These are phyloP conservation scores for Chelon labrosus DNA, from an alignment of 2,797 vertebrate genomes.

Conservation along the genomic window DNA sequence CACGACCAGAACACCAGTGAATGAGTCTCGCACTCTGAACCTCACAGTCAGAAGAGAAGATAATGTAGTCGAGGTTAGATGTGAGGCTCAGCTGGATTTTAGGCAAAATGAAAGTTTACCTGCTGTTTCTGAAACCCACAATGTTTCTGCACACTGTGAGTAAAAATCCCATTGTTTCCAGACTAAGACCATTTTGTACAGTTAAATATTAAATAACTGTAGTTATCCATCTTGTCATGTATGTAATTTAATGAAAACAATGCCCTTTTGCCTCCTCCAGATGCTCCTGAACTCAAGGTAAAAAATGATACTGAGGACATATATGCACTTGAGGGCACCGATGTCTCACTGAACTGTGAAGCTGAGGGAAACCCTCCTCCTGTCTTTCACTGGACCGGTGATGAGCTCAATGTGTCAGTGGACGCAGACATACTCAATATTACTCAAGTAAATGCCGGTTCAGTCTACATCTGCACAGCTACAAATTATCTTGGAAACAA, in stretches of 20 bases:
- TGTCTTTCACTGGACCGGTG: slow-evolving; percentile 22
- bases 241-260: neutral
- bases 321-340: rapidly evolving
- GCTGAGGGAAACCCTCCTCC: slow-evolving; percentile 48
- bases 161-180: slow-evolving; percentile 12
- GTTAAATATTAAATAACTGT: no score
- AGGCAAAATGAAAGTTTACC: slow-evolving; percentile 6
- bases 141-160: slow-evolving; percentile 53
- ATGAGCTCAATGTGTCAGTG: neutral
- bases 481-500: slow-evolving; percentile 16
- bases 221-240: no score
- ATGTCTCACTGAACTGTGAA: slow-evolving; percentile 45
- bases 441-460: rapidly evolving
- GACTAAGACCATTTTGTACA: no score
- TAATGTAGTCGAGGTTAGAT: slow-evolving; percentile 30
- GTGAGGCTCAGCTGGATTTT: slow-evolving; percentile 67
- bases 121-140: rapidly evolving
- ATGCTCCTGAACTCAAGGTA: slow-evolving; percentile 41
- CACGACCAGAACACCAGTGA: slow-evolving; percentile 1
- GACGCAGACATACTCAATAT: slow-evolving; percentile 2
- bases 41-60: slow-evolving; percentile 33
- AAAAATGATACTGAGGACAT: rapidly evolving
- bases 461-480: slow-evolving; percentile 48
- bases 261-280: slow-evolving; percentile 27
- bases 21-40: neutral